Conservation (phyloP, 2,113 vertebrate species). For the Odocoileus hemionus region DNA sequence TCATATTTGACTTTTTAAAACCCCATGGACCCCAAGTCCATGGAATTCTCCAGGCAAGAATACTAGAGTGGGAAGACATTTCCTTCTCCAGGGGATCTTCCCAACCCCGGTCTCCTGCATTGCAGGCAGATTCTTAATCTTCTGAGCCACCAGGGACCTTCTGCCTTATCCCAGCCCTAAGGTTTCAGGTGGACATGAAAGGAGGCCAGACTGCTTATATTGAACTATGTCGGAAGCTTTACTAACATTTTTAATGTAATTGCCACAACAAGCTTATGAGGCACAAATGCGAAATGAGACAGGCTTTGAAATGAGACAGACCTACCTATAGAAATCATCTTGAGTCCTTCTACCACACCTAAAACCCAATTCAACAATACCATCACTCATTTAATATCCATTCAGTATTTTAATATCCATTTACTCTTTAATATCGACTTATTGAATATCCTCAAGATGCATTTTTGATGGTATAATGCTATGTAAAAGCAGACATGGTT, state of each 20-base stretch:
- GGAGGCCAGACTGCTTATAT: neutral
- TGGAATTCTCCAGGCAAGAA: neutral
- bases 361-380: neutral
- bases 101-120: neutral
- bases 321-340: neutral
- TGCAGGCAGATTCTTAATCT: neutral
- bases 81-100: neutral
- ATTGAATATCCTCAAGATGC: neutral
- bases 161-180: neutral
- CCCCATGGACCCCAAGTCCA: neutral
- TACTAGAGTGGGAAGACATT: neutral
- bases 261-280: neutral
- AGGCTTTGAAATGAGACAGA: neutral
- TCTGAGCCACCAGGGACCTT: neutral
- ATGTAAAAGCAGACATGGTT: neutral
- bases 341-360: neutral
- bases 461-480: neutral
- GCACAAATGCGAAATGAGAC: neutral
- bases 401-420: neutral
- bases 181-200: neutral
- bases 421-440: neutral
- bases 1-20: neutral
- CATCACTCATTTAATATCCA: neutral
- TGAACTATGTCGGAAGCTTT: neutral
- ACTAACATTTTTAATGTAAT: neutral